Percentiles rank a stretch among this genome's conserved stretches.
phyloP scores from a whole-genome alignment of 1,140 invertebrate species.

The Hydropsyche tenuis region DNA sequence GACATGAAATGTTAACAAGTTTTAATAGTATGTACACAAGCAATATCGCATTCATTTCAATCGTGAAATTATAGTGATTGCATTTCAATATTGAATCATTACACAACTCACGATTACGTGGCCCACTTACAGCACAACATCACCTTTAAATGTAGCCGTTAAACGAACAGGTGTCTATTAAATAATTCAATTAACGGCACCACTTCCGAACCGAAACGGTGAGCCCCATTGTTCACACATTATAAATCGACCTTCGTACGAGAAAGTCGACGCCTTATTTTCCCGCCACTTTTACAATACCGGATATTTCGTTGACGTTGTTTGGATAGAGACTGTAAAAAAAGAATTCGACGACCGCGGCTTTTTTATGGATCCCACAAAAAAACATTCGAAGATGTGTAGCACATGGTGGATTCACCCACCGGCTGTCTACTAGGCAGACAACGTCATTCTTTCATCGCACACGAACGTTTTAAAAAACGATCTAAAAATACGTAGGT shows the following conservation, averaged over 20 bases:
- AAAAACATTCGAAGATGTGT: conserved; percentile 7
- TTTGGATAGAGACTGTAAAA: neutral
- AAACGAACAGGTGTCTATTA: neutral
- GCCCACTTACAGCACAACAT: no score
- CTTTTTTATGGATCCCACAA: neutral
- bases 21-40: no score
- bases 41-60: no score
- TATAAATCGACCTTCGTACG: no score
- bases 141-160: no score
- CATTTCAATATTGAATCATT: no score
- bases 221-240: neutral
- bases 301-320: neutral
- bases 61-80: no score
- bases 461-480: neutral
- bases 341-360: neutral
- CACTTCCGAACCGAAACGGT: neutral
- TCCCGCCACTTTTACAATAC: neutral
- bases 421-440: neutral
- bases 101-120: no score
- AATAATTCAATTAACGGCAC: conserved; percentile 16
- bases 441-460: conserved; percentile 3
- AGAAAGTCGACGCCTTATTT: no score
- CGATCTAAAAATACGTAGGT: no score
- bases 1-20: no score
- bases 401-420: conserved; percentile 18